Conservation (phyloP, 2,888 invertebrate species). For the Unio pictorum region DNA sequence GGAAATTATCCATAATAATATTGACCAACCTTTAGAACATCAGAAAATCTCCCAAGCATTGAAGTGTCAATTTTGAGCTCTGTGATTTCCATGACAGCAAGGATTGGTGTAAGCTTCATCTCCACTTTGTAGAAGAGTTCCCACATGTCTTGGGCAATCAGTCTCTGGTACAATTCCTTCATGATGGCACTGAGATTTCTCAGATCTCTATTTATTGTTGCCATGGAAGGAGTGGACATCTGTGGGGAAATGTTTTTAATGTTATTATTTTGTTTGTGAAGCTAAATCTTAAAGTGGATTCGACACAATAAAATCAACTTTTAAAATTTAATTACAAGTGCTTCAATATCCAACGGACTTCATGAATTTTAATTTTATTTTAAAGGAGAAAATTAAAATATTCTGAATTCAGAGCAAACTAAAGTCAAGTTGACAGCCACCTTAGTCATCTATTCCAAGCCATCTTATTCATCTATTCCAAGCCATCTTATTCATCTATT, state of each 20-base stretch:
- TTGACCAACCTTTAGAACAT: slow-evolving; percentile 52
- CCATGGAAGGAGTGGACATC: neutral
- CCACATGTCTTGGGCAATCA: slow-evolving; percentile 49
- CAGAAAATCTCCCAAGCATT: slow-evolving; percentile 48
- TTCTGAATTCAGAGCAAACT: neutral
- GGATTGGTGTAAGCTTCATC: slow-evolving; percentile 51
- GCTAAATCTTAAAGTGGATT: too few species aligned
- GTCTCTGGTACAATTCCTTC: slow-evolving; percentile 30
- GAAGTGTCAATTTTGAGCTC: slow-evolving; percentile 49
- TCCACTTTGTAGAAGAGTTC: slow-evolving; percentile 54
- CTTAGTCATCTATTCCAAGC: too few species aligned
- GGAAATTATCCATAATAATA: neutral
- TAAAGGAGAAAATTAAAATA: slow-evolving; percentile 1
- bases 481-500: too few species aligned
- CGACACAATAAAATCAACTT: too few species aligned
- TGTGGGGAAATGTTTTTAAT: neutral
- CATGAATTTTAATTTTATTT: slow-evolving; percentile 9
- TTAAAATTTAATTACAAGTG: neutral
- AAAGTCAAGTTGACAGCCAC: too few species aligned
- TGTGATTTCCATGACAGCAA: slow-evolving; percentile 60
- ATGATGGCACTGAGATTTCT: slow-evolving; percentile 21
- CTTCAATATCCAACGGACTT: slow-evolving; percentile 23
- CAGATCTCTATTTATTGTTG: slow-evolving; percentile 1
- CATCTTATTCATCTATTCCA: too few species aligned
- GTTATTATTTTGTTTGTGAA: neutral